phyloP scores from a whole-genome alignment of 2,888 invertebrate species.

The Cataglyphis cursor region DNA sequence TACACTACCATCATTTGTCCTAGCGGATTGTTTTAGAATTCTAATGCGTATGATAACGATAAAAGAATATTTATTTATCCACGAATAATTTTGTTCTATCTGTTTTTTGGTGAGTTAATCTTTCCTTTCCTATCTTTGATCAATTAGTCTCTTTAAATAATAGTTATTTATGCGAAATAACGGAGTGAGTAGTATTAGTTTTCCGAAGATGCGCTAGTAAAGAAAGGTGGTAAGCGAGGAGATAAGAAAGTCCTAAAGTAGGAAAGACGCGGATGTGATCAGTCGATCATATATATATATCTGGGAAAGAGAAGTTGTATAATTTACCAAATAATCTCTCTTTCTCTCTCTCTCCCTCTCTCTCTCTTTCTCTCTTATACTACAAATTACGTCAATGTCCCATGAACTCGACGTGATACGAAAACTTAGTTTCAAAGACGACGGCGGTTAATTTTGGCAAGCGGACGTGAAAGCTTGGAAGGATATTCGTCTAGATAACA shows the following conservation, averaged over 20 bases:
- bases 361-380: conserved; percentile 54
- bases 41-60: neutral
- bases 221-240: neutral
- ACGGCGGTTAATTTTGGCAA: conserved; percentile 68
- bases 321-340: conserved; percentile 71
- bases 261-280: conserved; percentile 46
- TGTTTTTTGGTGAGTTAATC: neutral
- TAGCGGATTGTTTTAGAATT: neutral
- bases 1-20: conserved; percentile 6
- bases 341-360: too few relatives aligned
- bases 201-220: neutral
- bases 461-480: conserved; percentile 54
- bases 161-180: neutral
- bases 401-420: conserved; percentile 73
- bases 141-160: neutral
- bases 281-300: conserved; percentile 55
- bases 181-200: conserved; percentile 15
- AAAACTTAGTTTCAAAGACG: conserved; percentile 73
- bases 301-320: conserved; percentile 71
- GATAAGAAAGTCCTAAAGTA: conserved; percentile 16
- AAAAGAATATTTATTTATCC: neutral
- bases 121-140: neutral
- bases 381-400: conserved; percentile 69
- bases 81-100: neutral
- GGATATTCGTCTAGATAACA: conserved; percentile 69